A percentile compares a stretch with the other conserved stretches of the same genome.
Conservation (phyloP, 2,888 invertebrate species). For the Hyles lineata region DNA sequence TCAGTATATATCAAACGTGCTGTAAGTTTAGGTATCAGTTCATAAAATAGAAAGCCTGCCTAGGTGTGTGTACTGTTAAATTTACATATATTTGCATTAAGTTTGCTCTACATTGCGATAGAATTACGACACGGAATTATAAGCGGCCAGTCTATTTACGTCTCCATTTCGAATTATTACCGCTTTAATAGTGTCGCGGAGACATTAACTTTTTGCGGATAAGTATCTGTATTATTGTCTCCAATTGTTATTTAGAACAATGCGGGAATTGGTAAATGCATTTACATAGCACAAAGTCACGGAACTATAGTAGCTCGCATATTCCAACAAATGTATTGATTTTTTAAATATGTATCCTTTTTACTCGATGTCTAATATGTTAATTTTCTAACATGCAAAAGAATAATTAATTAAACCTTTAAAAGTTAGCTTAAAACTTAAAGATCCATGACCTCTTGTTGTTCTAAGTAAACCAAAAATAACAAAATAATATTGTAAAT, state of each 20-base stretch:
- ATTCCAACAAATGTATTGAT: too few species aligned
- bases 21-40: neutral
- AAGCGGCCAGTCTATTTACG: slow-evolving; percentile 52
- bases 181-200: slow-evolving; percentile 41
- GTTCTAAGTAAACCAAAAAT: too few species aligned
- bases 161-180: slow-evolving; percentile 60
- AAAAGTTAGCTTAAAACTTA: too few species aligned
- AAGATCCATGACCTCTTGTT: too few species aligned
- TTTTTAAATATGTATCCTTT: too few species aligned
- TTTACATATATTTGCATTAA: slow-evolving; percentile 28
- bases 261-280: neutral
- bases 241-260: slow-evolving; percentile 5
- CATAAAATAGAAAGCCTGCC: slow-evolving; percentile 27
- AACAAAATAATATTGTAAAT: too few species aligned
- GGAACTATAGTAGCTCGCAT: neutral
- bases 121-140: slow-evolving; percentile 36
- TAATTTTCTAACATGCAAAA: too few species aligned
- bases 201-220: slow-evolving; percentile 31
- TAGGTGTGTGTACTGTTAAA: slow-evolving; percentile 37
- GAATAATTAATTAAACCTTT: too few species aligned
- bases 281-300: neutral
- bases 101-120: slow-evolving; percentile 18
- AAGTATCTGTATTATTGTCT: slow-evolving; percentile 4
- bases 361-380: too few species aligned
- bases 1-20: neutral